A percentile compares a stretch with the other conserved stretches of the same genome.
These are phyloP conservation scores for Hypotaenidia philippensis DNA, from an alignment of 2,797 vertebrate genomes.

Conservation along the genomic window DNA sequence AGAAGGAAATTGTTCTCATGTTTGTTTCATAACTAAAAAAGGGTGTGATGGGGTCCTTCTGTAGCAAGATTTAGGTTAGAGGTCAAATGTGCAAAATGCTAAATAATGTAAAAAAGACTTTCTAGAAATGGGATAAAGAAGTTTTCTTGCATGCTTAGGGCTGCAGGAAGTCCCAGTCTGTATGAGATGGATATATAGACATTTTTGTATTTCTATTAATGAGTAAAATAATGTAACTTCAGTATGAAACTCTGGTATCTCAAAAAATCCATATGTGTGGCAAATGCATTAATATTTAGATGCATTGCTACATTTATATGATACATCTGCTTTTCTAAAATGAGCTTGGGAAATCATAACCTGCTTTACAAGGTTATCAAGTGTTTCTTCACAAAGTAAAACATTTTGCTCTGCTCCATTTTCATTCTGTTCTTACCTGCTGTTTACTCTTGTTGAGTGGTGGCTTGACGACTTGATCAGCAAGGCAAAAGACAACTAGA, in stretches of 20 bases:
- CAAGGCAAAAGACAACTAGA: not conserved
- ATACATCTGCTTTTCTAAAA: not conserved
- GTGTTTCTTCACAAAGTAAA: not conserved
- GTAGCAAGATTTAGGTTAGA: not conserved
- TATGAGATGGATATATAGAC: not conserved
- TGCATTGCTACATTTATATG: not conserved
- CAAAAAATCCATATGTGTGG: not conserved
- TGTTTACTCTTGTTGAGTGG: not conserved
- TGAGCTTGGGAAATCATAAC: not conserved
- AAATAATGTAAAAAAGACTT: not conserved
- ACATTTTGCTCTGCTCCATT: not conserved
- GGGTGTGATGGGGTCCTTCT: not conserved
- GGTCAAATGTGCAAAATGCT: conserved; percentile 2
- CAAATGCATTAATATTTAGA: not conserved
- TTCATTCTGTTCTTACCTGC: not conserved
- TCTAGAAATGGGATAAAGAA: not conserved
- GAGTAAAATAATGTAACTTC: not conserved
- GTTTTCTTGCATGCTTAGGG: not conserved
- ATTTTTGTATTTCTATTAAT: not conserved
- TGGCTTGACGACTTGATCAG: not conserved
- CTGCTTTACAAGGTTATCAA: not conserved
- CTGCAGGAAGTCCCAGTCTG: not conserved
- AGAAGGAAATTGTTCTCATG: conserved; percentile 5
- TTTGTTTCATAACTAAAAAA: conserved; percentile 27
- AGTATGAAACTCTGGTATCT: not conserved